A percentile compares a stretch with the other conserved stretches of the same genome.
Evolutionary conservation across 2,113 vertebrate genomes (phyloP).

Genomic region (Pseudonaja textilis): DNA sequence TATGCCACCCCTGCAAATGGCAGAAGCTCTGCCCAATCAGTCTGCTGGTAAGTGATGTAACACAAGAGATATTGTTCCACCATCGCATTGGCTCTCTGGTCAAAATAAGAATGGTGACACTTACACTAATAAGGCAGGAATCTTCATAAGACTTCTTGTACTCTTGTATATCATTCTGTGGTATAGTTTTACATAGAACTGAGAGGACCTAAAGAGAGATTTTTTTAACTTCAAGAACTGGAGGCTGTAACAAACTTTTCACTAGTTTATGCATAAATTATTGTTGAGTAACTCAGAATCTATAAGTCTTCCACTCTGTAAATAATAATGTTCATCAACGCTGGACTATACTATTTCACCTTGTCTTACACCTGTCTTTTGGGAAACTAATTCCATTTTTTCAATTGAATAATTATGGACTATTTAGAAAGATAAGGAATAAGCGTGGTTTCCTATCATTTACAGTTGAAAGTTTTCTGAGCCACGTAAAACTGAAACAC

Average conservation of each 20-base stretch:
- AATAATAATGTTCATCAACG: conserved; percentile 12
- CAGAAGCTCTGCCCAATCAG: too few relatives aligned
- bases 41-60: too few relatives aligned
- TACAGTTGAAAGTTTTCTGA: background rate
- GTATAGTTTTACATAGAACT: conserved; percentile 18
- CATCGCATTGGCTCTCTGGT: too few relatives aligned
- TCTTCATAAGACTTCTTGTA: background rate
- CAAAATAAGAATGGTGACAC: background rate
- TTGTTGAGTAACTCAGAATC: background rate
- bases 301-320: background rate
- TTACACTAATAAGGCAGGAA: background rate
- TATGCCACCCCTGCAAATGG: too few relatives aligned
- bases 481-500: background rate
- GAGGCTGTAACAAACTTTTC: background rate
- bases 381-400: background rate
- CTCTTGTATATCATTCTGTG: background rate
- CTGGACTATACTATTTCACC: conserved; percentile 5
- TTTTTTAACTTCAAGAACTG: background rate
- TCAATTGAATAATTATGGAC: background rate
- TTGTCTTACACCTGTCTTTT: conserved; percentile 10
- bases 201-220: background rate
- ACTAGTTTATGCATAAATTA: conserved; percentile 21
- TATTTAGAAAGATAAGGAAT: conserved; percentile 4
- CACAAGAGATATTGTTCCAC: too few relatives aligned
- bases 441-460: background rate